Evolutionary conservation across 2,888 invertebrate genomes (phyloP), one percentile per base, ranked within the genome.

Genomic region (Agrilus biguttatus): DNA sequence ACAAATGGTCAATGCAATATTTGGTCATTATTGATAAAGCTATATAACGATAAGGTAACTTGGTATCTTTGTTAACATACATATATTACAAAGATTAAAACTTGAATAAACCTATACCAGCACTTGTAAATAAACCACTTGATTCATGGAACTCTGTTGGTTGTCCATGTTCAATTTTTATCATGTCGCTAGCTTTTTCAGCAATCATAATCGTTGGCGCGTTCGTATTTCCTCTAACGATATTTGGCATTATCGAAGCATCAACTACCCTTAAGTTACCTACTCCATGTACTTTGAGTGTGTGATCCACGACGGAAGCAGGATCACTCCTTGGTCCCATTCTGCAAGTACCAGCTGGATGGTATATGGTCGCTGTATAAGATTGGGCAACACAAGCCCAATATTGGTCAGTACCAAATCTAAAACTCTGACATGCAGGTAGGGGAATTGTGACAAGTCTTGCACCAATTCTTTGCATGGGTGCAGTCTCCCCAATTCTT

Each of bases 331-430:
- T 63, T 0, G 80, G 79, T 4, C 80, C 80, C 80, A 81, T 82
- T 58, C 78, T 80, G 57, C 78, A 79, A 0, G 80, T 80, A 1
- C 80, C 78, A 14, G 73, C 75, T 1, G 78, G 80, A 64, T 83
- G 81, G 54, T 67, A 82, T 45, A 83, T 78, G 1, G 83, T 83
- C 1, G 74, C 66, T 0, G 84, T 83, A 53, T 82, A 81, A 36
- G 76, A 71, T 48, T 68, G 74, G 0, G 74, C 65, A 4, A 80
- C 55, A 55, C 83, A 84, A 6, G 66, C 68, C 69, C 80, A 80
- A 59, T 84, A 84, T 5, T 73, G 73, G 52, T 79, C 73, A 1
- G 72, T 70, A 35, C 75, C 79, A 66, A 79, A 80, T 33, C 61
- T 53, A 45, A 70, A 67, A 1, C 64, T 58, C 6, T 62, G 58